phyloP scores from a whole-genome alignment of 2,113 vertebrate genomes.

The Macquaria ambigua region DNA sequence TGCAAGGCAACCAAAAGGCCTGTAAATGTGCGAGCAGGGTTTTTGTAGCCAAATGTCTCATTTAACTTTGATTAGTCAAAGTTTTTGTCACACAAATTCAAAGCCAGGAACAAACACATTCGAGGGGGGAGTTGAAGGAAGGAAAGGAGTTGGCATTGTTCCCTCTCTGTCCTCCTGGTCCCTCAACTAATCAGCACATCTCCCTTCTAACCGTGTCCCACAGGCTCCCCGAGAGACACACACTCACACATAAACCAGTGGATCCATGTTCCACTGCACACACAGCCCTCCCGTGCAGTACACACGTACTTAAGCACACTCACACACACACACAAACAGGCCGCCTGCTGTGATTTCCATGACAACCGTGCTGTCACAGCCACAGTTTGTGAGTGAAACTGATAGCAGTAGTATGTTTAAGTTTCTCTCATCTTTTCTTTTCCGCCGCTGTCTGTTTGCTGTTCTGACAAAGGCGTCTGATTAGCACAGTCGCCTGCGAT shows the following conservation, averaged over 20 bases:
- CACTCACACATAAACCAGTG: constrained; percentile 10
- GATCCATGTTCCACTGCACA: constrained; percentile 20
- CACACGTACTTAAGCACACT: neutral
- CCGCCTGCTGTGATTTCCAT: constrained; percentile 58
- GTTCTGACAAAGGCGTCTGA: constrained; percentile 55
- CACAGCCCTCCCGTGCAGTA: constrained; percentile 6
- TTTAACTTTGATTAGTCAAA: constrained; percentile 46
- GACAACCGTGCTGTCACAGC: constrained; percentile 44
- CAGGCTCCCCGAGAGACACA: constrained; percentile 3
- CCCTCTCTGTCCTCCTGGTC: constrained; percentile 17
- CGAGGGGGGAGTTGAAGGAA: too few relatives aligned
- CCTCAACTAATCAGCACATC: constrained; percentile 60
- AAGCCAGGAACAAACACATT: neutral
- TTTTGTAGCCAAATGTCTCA: constrained; percentile 40
- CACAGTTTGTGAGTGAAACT: constrained; percentile 36
- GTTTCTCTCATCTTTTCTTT: constrained; percentile 42
- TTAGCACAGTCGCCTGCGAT: constrained; percentile 49
- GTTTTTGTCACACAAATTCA: constrained; percentile 23
- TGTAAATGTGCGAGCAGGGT: constrained; percentile 20
- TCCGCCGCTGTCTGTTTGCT: constrained; percentile 37
- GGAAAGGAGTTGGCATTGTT: too few relatives aligned
- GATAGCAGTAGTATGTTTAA: constrained; percentile 42
- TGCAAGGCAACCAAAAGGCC: constrained; percentile 37
- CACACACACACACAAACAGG: constrained; percentile 11
- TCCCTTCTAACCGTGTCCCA: constrained; percentile 47